Conservation (phyloP, 2,888 invertebrate species). For the Rhimphoctona megacephalus region DNA sequence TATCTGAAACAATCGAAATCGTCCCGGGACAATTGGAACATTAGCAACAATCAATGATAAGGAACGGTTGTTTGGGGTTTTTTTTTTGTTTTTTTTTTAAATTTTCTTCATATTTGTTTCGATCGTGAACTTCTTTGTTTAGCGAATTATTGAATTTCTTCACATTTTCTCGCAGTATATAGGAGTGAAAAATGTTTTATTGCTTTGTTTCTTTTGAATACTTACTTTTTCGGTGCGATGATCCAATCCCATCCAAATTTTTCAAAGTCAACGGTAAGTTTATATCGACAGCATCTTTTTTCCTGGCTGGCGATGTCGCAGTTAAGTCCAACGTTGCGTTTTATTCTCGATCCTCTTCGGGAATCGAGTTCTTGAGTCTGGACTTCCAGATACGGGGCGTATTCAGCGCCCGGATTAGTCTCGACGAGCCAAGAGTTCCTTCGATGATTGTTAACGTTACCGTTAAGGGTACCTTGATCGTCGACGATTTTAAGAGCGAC, state of each 20-base stretch:
- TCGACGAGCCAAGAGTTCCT: constrained; percentile 87
- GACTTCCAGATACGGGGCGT: constrained; percentile 88
- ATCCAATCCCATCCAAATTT: constrained; percentile 99
- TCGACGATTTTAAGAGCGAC: constrained; percentile 88
- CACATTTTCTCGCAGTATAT: neutral
- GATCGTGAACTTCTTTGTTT: neutral
- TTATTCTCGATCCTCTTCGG: constrained; percentile 88
- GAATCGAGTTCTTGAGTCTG: constrained; percentile 86
- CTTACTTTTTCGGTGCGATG: constrained; percentile 94
- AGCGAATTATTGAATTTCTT: too few species aligned
- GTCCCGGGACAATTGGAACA: neutral
- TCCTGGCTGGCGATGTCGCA: constrained; percentile 94
- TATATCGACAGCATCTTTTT: constrained; percentile 96
- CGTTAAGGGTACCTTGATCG: constrained; percentile 73
- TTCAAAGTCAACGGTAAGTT: constrained; percentile 96
- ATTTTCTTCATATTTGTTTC: too few species aligned
- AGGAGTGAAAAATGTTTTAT: neutral
- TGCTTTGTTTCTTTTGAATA: constrained; percentile 5
- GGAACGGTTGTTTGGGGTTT: neutral
- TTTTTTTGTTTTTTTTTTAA: neutral
- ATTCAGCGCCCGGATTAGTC: constrained; percentile 88
- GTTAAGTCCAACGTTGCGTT: constrained; percentile 92
- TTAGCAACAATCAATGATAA: neutral
- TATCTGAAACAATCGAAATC: constrained; percentile 85
- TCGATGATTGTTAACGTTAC: constrained; percentile 85